Evolutionary conservation across 2,797 vertebrate species (phyloP), one percentile per base, ranked within the genome.

Genomic region (Gobionotothen gibberifrons): DNA sequence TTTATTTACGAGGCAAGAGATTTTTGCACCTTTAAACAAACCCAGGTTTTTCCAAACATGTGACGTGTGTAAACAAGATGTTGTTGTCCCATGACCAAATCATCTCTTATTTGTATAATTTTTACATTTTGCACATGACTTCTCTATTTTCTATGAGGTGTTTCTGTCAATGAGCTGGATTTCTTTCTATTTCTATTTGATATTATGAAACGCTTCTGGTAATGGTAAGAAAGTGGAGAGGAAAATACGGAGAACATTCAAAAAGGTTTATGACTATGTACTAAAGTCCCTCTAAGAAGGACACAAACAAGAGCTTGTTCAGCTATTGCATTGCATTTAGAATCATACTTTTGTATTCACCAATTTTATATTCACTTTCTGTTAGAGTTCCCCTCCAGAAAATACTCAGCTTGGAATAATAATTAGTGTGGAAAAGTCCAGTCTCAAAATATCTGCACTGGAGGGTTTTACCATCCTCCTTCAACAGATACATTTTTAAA

Each of bases 371-470:
- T 61, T 68, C 3, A 9, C 11, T 43, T 44, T 21, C 26, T 61
- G 29, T 39, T 16, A 48, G 49, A 52, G 10, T 52, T 36, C n/a
- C 13, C 49, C 43, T 67, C 26, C 12, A 51, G 68, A 60, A 19
- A 29, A 10, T 6, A 54, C 46, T 58, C n/a, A 49, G 13, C 22
- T 53, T 66, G 55, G 26, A 52, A 40, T 58, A 57, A 59, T 22
- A 60, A 62, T 44, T 21, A 52, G 10, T 16, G 11, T 44, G 21
- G 26, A 61, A 57, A 53, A 53, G 48, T 44, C 5, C 7, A 11
- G 19, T 44, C 22, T 52, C 1, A 4, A 26, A 26, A 26, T 26
- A 5, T 39, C n/a, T 56, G 16, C 40, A 54, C 40, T 61, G 16
- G 43, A 47, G 7, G 39, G n/a, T 65, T 43, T 21, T 49, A 0